These are phyloP conservation scores for Uloborus plumipes DNA, from an alignment of 2,888 invertebrate genomes.

Conservation along the genomic window DNA sequence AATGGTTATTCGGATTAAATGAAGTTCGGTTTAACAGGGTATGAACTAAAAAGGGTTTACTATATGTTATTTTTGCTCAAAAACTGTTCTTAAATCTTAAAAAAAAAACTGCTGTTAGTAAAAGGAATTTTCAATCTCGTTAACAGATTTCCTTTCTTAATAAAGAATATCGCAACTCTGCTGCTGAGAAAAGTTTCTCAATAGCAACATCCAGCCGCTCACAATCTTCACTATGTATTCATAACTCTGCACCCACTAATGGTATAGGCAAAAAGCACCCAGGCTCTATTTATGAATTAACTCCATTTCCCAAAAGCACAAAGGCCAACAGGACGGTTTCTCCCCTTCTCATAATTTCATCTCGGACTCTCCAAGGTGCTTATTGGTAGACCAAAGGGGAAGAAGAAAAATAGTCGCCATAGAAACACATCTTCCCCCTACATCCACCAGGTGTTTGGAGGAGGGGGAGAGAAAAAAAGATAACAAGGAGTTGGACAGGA, in stretches of 20 bases:
- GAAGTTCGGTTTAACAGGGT: too few relatives aligned
- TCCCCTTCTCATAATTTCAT: constrained; percentile 17
- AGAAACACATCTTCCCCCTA: neutral
- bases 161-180: too few relatives aligned
- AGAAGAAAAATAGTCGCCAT: constrained; percentile 19
- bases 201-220: too few relatives aligned
- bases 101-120: too few relatives aligned
- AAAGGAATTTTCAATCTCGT: too few relatives aligned
- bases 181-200: too few relatives aligned
- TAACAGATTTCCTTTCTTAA: too few relatives aligned
- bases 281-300: neutral
- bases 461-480: constrained; percentile 16
- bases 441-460: constrained; percentile 35
- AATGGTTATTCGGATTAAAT: too few relatives aligned
- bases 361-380: neutral
- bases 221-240: neutral
- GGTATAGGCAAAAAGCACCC: neutral
- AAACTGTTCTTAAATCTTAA: too few relatives aligned
- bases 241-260: neutral
- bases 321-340: neutral
- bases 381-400: constrained; percentile 8
- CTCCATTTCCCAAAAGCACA: constrained; percentile 2
- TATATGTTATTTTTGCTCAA: too few relatives aligned
- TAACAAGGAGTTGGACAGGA: constrained; percentile 50
- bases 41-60: too few relatives aligned